Conservation (phyloP, 2,888 invertebrate species). For the Melikaiella ostensackeni region DNA sequence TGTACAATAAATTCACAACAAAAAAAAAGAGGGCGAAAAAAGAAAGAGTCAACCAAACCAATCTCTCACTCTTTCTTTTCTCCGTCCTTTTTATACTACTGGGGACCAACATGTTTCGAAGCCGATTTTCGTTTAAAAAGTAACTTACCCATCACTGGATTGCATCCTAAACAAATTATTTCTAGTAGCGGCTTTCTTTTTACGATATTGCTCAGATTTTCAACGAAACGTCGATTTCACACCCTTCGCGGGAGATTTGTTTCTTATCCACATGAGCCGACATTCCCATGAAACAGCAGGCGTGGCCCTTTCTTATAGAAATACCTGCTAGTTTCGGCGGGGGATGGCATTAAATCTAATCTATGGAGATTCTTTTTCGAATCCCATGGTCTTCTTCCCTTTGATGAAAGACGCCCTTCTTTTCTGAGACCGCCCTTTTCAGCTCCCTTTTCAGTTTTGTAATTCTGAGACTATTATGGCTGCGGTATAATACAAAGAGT, state of each 20-base stretch:
- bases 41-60: no score
- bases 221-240: constrained; percentile 19
- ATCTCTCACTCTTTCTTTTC: no score
- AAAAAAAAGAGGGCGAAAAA: no score
- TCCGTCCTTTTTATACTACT: no score
- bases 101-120: no score
- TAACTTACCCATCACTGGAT: no score
- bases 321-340: constrained; percentile 17
- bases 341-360: constrained; percentile 31
- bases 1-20: no score
- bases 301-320: constrained; percentile 17
- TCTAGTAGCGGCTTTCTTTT: constrained; percentile 1
- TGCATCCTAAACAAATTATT: constrained; percentile 30
- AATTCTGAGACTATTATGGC: not conserved
- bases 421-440: constrained; percentile 15
- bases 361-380: not conserved
- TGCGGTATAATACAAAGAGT: not conserved
- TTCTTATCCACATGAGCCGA: constrained; percentile 17
- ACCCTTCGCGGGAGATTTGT: constrained; percentile 4
- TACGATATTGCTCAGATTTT: constrained; percentile 18
- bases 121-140: no score
- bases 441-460: constrained; percentile 21
- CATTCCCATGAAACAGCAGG: constrained; percentile 4
- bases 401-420: constrained; percentile 11
- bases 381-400: not conserved